Evolutionary conservation across 2,888 invertebrate genomes (phyloP).

Genomic region (Agrenia bidenticulata): DNA sequence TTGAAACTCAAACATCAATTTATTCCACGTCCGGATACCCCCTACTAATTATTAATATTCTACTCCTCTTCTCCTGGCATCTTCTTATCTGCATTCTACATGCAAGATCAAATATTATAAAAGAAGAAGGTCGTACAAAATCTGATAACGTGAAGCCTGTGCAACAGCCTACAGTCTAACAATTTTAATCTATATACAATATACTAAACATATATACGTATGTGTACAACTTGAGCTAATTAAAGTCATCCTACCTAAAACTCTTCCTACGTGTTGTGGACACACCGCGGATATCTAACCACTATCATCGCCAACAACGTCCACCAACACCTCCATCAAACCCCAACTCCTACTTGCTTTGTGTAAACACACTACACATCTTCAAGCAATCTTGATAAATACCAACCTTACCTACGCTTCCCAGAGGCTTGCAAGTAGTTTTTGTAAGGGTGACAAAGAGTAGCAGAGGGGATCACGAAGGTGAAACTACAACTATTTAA

Average conservation of each 20-base stretch:
- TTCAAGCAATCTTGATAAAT: too few relatives aligned
- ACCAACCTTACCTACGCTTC: background rate
- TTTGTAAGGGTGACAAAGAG: background rate
- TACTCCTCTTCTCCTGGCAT: background rate
- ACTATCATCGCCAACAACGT: background rate
- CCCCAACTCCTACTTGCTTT: background rate
- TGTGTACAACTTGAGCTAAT: conserved; percentile 16
- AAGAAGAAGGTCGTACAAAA: conserved; percentile 1
- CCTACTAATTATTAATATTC: background rate
- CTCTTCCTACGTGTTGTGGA: conserved; percentile 6
- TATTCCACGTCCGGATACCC: conserved; percentile 10
- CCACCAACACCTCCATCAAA: background rate
- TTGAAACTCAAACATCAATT: conserved; percentile 2
- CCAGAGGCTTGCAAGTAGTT: background rate
- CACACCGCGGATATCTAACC: background rate
- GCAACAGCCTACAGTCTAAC: too few relatives aligned
- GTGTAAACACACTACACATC: too few relatives aligned
- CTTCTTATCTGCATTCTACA: too few relatives aligned
- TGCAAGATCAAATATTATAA: too few relatives aligned
- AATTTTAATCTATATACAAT: too few relatives aligned
- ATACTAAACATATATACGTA: too few relatives aligned
- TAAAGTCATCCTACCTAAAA: conserved; percentile 23
- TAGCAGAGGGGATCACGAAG: too few relatives aligned
- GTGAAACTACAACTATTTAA: background rate
- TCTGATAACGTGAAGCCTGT: background rate